Evolutionary conservation across 2,888 invertebrate genomes (phyloP), one percentile per base, ranked within the genome.

Genomic region (Copidosoma aretas): DNA sequence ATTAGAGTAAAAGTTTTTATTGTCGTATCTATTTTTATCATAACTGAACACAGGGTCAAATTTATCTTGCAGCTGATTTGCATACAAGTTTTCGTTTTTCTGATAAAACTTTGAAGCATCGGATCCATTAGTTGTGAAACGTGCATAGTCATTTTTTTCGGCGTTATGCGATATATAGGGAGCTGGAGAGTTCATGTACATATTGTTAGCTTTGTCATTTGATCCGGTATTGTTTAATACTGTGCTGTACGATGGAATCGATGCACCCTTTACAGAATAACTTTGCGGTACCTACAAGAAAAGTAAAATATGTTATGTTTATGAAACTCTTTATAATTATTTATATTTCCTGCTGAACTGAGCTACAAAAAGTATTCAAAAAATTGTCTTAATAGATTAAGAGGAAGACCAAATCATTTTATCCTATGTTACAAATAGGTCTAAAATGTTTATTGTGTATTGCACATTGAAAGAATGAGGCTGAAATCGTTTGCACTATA

Each of bases 161-260:
- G 76, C 66, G 59, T 74, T 78, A 19, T 79, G 68, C 15, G 80
- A 73, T 22, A 77, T 77, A 64, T 80, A 81, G 10, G 81, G 81
- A 12, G 81, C 80, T 66, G 85, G 79, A 22, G 82, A 77, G 73
- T 85, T 81, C 73, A 83, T 78, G 71, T 84, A 81, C 71, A 82
- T 74, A 71, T 81, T 84, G 14, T 79, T 74, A 41, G 80, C 64
- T 68, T 81, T 80, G 51, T 81, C 81, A 54, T 75, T 79, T 21
- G 77, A 75, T 41, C 80, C 78, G 60, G 84, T 81, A 76, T 88
- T 85, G 72, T 88, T 91, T 54, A 90, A 82, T 61, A 92, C 87
- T 32, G 91, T 88, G 49, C 93, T 91, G 81, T 90, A 93, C 12
- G 91, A 90, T 2, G 93, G 93, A 77, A 91, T 91, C 63, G 90